Conservation (phyloP, 2,113 vertebrate species). For the Zosterops japonicus region DNA sequence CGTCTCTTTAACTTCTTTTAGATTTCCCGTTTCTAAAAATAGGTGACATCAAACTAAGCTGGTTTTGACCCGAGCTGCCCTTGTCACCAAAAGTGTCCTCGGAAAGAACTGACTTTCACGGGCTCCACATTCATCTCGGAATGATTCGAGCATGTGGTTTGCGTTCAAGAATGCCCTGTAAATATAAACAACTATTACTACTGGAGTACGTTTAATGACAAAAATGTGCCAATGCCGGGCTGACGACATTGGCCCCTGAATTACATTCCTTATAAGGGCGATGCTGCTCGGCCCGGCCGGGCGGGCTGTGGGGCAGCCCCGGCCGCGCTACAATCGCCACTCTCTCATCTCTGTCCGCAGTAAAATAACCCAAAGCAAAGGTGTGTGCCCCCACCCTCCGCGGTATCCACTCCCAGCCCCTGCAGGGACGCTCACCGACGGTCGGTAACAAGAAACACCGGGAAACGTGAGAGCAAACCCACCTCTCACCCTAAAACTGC, state of each 20-base stretch:
- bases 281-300: background rate
- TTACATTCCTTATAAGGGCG: slow-evolving; percentile 40
- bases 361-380: background rate
- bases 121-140: background rate
- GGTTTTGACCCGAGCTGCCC: background rate
- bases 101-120: background rate
- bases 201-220: slow-evolving; percentile 3
- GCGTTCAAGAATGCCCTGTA: slow-evolving; percentile 11
- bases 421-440: background rate
- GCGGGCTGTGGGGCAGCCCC: background rate
- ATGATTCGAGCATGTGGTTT: background rate
- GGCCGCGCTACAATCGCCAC: background rate
- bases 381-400: background rate
- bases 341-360: background rate
- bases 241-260: background rate
- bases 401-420: background rate
- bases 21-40: background rate
- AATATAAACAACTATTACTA: slow-evolving; percentile 24
- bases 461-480: background rate
- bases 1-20: background rate
- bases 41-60: background rate
- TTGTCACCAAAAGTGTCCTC: background rate
- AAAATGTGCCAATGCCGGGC: background rate
- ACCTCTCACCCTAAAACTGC: background rate
- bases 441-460: background rate